These are phyloP conservation scores for Julus scanicus DNA, from an alignment of 2,888 invertebrate species.

Conservation along the genomic window DNA sequence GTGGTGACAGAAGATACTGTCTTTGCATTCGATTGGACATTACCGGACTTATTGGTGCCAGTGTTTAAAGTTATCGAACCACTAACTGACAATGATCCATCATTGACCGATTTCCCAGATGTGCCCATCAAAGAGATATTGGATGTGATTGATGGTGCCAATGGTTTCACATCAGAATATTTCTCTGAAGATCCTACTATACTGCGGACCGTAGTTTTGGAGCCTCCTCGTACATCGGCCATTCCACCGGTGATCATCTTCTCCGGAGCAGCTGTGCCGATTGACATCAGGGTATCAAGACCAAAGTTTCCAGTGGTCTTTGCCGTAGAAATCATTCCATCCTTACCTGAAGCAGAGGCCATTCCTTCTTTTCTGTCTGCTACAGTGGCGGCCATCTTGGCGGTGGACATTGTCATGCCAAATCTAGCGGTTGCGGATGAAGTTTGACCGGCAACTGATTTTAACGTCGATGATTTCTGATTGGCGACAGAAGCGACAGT, in stretches of 20 bases:
- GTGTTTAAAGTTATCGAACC: not conserved
- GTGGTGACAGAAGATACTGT: not conserved
- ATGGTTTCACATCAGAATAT: not conserved
- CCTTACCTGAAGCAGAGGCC: too few species aligned
- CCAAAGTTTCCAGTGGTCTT: not conserved
- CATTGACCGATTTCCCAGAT: not conserved
- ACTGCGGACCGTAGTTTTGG: not conserved
- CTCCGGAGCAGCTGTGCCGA: not conserved
- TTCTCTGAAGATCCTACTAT: not conserved
- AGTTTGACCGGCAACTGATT: not conserved
- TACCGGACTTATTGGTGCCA: not conserved
- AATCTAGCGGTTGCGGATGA: not conserved
- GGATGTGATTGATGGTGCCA: not conserved
- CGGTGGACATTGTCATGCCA: not conserved
- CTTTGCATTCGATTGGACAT: not conserved
- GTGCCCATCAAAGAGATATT: not conserved
- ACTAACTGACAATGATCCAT: not conserved
- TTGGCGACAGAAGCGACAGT: not conserved
- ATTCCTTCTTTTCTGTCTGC: not conserved
- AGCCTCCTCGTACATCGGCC: too few species aligned
- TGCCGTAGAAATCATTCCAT: not conserved
- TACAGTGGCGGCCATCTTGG: not conserved
- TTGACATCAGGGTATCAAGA: not conserved
- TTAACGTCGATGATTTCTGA: not conserved
- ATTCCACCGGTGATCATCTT: not conserved